A percentile compares a stretch with the other conserved stretches of the same genome.
These are phyloP conservation scores for Cyanistes caeruleus DNA, from an alignment of 2,113 vertebrate genomes.

Conservation along the genomic window DNA sequence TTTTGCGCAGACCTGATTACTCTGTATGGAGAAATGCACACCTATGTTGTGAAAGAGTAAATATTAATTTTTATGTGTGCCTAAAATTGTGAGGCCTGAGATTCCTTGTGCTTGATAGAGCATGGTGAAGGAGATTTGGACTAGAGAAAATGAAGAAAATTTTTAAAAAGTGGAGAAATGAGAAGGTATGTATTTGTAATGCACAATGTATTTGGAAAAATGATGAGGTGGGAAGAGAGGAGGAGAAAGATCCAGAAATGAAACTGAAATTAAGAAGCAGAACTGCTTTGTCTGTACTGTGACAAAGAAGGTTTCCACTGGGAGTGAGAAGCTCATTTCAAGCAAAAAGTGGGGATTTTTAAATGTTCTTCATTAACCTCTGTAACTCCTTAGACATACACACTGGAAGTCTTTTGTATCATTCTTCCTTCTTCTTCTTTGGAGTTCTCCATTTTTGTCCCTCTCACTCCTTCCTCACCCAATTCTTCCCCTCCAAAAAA, in stretches of 20 bases:
- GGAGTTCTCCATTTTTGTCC: neutral
- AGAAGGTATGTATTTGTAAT: neutral
- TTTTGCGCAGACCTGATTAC: neutral
- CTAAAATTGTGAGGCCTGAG: neutral
- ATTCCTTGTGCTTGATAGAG: neutral
- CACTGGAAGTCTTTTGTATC: neutral
- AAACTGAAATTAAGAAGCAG: neutral
- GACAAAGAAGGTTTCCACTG: neutral
- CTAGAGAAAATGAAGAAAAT: neutral
- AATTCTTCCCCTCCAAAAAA: neutral
- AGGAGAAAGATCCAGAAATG: neutral
- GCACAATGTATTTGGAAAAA: neutral
- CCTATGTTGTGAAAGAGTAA: neutral
- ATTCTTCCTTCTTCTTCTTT: neutral
- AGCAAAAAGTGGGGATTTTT: neutral
- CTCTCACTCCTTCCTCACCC: too few species aligned
- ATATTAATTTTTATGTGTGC: neutral
- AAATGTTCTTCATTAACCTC: neutral
- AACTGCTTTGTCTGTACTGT: neutral
- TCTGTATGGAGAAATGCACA: neutral
- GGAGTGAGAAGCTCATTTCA: neutral
- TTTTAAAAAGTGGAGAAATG: neutral
- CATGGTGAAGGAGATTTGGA: neutral
- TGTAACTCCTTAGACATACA: neutral
- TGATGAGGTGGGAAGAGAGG: neutral